phyloP scores from a whole-genome alignment of 2,888 invertebrate species.

The Cataglyphis albicans region DNA sequence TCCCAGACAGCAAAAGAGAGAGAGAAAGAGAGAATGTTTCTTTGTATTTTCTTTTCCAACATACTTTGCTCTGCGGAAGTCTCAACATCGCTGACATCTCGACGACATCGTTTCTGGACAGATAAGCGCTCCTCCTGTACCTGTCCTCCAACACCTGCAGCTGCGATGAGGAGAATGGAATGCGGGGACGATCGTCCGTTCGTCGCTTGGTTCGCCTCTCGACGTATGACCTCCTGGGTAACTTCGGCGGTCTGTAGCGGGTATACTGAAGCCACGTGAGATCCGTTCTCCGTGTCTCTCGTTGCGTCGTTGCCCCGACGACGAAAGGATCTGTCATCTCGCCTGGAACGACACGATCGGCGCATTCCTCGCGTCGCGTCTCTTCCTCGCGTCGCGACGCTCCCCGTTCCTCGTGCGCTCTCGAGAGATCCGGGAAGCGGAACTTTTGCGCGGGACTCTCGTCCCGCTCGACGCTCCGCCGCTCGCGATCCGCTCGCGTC shows the following conservation, averaged over 20 bases:
- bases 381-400: too few relatives aligned
- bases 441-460: constrained; percentile 3
- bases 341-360: not conserved
- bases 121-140: constrained; percentile 89
- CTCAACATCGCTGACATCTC: constrained; percentile 89
- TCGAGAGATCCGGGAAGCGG: not conserved
- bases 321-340: not conserved
- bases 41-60: constrained; percentile 68
- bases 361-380: not conserved
- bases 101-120: constrained; percentile 90
- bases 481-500: not conserved
- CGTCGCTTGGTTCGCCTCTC: constrained; percentile 77
- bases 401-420: not conserved
- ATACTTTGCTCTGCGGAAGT: constrained; percentile 90
- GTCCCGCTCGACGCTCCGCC: not conserved
- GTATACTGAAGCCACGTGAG: constrained; percentile 90
- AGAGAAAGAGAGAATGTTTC: too few relatives aligned
- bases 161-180: constrained; percentile 91
- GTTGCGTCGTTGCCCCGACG: not conserved
- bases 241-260: constrained; percentile 90
- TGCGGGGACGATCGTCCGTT: constrained; percentile 86
- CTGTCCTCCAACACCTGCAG: constrained; percentile 90
- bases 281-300: constrained; percentile 59
- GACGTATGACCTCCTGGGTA: constrained; percentile 88
- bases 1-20: too few relatives aligned